phyloP scores from a whole-genome alignment of 2,797 vertebrate species.

The Picus viridis region DNA sequence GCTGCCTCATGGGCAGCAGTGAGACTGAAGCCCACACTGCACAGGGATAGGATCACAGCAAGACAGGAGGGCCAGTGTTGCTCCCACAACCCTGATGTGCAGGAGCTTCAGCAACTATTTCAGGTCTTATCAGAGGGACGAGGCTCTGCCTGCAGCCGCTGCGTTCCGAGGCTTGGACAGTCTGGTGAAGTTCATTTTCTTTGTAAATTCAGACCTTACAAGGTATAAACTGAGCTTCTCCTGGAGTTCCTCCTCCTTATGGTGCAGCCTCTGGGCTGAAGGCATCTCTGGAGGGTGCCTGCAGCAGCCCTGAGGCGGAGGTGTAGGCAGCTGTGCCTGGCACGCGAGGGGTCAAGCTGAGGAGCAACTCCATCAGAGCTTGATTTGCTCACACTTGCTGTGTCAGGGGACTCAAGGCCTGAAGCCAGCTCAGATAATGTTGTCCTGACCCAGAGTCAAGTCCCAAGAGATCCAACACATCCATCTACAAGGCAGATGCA shows the following conservation, averaged over 20 bases:
- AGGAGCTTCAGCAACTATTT: neutral
- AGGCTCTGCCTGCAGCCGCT: neutral
- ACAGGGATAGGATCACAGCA: neutral
- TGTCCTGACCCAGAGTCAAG: neutral
- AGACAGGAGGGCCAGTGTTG: rapidly evolving
- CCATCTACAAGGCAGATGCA: neutral
- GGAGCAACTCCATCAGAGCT: neutral
- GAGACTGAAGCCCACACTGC: neutral
- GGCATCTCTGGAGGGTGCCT: neutral
- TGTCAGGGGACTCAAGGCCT: neutral
- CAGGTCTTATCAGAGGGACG: rapidly evolving
- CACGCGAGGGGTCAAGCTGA: neutral
- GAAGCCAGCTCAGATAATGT: neutral
- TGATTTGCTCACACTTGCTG: rapidly evolving
- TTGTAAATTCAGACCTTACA: neutral
- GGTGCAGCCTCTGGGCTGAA: neutral
- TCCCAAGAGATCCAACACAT: neutral
- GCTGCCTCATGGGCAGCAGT: rapidly evolving
- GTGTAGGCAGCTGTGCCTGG: neutral
- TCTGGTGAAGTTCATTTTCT: neutral
- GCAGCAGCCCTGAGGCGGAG: neutral
- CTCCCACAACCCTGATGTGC: neutral
- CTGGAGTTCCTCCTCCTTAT: neutral
- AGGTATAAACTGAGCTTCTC: neutral
- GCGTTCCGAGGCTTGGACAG: neutral